These are phyloP conservation scores for Drosophila algonquin DNA, from an alignment of 2,888 invertebrate genomes.

Conservation along the genomic window DNA sequence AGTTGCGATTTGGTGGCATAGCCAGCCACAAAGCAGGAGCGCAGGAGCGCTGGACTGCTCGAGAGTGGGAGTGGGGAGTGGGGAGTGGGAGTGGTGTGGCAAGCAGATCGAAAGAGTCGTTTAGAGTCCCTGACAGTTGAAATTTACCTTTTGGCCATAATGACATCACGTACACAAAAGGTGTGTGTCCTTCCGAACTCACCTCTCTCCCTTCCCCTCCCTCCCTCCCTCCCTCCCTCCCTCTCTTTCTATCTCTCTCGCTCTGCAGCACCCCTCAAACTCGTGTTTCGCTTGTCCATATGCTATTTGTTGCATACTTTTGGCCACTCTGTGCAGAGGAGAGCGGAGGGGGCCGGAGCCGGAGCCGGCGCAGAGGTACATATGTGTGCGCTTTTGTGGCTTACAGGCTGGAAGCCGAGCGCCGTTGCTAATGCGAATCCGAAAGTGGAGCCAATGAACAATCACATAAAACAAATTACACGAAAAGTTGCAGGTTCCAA, in stretches of 20 bases:
- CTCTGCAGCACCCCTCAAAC: slow-evolving; percentile 5
- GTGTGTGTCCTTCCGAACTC: slow-evolving; percentile 62
- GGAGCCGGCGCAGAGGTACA: slow-evolving; percentile 3
- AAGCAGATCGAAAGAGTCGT: slow-evolving; percentile 62
- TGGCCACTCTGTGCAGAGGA: slow-evolving; percentile 7
- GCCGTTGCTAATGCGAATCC: slow-evolving; percentile 69
- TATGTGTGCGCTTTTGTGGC: slow-evolving; percentile 54
- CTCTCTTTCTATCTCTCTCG: neutral
- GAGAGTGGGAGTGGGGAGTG: neutral
- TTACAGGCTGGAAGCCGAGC: slow-evolving; percentile 47
- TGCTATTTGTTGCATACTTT: slow-evolving; percentile 72
- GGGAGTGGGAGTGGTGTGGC: neutral
- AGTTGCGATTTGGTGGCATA: slow-evolving; percentile 69
- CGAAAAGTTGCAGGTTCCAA: slow-evolving; percentile 62
- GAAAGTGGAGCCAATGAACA: slow-evolving; percentile 75
- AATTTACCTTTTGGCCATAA: slow-evolving; percentile 79
- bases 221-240: no score
- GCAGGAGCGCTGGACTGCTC: neutral
- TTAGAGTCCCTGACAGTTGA: slow-evolving; percentile 76
- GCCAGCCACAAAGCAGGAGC: slow-evolving; percentile 64
- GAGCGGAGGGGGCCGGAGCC: neutral
- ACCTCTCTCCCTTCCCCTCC: neutral
- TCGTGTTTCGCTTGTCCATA: slow-evolving; percentile 55
- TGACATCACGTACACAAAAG: slow-evolving; percentile 79
- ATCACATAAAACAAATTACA: slow-evolving; percentile 78